phyloP scores from a whole-genome alignment of 1,140 invertebrate species.

The Acromyrmex charruanus region DNA sequence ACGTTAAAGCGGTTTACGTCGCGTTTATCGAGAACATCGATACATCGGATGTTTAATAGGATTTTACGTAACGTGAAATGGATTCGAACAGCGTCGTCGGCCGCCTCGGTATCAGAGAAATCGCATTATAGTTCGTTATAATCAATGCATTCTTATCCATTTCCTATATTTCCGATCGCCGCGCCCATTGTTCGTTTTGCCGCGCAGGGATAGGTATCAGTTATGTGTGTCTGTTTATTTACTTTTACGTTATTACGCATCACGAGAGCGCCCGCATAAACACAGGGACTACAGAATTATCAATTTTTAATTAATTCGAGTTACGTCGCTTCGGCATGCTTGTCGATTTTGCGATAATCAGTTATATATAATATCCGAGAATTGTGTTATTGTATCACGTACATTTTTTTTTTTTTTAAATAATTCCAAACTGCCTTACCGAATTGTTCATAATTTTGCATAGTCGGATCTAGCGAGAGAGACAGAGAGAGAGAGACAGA shows the following conservation, averaged over 20 bases:
- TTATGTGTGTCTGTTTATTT: conserved; percentile 21
- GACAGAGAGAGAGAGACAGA: not conserved
- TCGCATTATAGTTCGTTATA: conserved; percentile 63
- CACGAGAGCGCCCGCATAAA: conserved; percentile 32
- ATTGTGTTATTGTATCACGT: not conserved
- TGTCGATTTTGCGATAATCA: conserved; percentile 35
- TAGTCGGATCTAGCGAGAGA: not conserved
- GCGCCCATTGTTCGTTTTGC: conserved; percentile 31
- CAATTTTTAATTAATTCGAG: conserved; percentile 55
- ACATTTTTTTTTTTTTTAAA: not conserved
- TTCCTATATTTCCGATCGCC: conserved; percentile 59
- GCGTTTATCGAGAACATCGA: conserved; percentile 49
- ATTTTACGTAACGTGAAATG: conserved; percentile 56
- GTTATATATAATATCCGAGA: not conserved
- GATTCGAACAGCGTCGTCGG: conserved; percentile 27
- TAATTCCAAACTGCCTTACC: not conserved
- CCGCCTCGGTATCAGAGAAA: conserved; percentile 58
- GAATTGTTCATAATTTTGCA: not conserved
- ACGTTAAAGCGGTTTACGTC: conserved; percentile 47
- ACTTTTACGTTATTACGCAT: conserved; percentile 47
- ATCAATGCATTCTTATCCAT: conserved; percentile 63
- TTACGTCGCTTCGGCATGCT: not conserved
- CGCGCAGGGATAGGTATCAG: conserved; percentile 24
- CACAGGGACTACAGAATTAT: conserved; percentile 20
- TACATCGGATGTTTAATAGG: conserved; percentile 48